A percentile compares a stretch with the other conserved stretches of the same genome.
These are phyloP conservation scores for Pachydiplax longipennis DNA, from an alignment of 2,888 invertebrate genomes.

Conservation along the genomic window DNA sequence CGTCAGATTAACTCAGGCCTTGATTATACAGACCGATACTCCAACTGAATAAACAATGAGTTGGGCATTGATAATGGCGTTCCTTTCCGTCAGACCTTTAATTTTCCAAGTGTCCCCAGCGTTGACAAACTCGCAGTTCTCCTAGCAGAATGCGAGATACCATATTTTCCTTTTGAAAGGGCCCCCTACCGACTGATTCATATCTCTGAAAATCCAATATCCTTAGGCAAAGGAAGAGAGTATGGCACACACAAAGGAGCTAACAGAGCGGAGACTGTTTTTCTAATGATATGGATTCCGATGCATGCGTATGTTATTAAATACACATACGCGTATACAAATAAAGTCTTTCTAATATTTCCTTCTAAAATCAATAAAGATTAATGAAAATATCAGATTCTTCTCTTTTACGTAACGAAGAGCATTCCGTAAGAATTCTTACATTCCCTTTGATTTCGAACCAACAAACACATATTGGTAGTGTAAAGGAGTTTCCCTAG, in stretches of 20 bases:
- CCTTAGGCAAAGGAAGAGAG: background rate
- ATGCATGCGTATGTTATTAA: background rate
- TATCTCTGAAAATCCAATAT: background rate
- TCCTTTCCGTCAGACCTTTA: too few species aligned
- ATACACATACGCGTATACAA: background rate
- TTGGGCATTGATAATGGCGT: background rate
- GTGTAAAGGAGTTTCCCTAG: too few species aligned
- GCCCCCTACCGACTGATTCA: background rate
- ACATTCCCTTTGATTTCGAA: too few species aligned
- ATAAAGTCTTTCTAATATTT: background rate
- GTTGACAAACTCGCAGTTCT: background rate
- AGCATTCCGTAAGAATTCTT: too few species aligned
- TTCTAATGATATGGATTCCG: background rate
- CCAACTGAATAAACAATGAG: background rate
- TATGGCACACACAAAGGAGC: background rate
- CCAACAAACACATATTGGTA: too few species aligned
- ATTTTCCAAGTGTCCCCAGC: too few species aligned
- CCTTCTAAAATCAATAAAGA: background rate
- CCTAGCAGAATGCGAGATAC: background rate
- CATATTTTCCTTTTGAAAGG: background rate
- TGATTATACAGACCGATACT: background rate
- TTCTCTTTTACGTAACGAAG: too few species aligned
- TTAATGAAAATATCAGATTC: too few species aligned
- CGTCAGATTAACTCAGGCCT: background rate
- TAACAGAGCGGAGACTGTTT: background rate